These are phyloP conservation scores for Arion vulgaris DNA, from an alignment of 1,140 invertebrate genomes.

Conservation along the genomic window DNA sequence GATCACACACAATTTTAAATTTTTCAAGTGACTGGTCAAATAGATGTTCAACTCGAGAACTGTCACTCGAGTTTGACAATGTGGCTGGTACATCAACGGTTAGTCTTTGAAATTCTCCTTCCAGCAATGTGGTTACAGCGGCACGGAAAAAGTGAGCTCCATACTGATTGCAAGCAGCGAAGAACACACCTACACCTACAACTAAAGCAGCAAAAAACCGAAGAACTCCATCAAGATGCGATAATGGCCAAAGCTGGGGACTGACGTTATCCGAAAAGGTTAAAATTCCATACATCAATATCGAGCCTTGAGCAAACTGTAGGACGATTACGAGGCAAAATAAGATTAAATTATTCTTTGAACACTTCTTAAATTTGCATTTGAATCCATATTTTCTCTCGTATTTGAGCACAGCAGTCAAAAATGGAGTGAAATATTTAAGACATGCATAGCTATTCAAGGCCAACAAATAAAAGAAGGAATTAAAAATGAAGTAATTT, in stretches of 20 bases:
- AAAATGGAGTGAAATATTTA: neutral
- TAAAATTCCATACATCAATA: constrained; percentile 18
- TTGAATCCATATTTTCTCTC: constrained; percentile 16
- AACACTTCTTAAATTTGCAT: neutral
- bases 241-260: constrained; percentile 18
- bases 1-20: neutral
- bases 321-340: neutral
- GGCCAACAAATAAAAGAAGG: constrained; percentile 15
- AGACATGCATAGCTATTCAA: neutral
- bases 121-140: neutral
- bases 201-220: neutral
- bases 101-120: neutral
- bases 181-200: constrained; percentile 13
- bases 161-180: constrained; percentile 9
- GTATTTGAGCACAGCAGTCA: neutral
- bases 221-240: neutral
- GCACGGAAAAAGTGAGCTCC: constrained; percentile 11
- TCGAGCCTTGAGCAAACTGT: neutral
- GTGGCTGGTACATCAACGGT: neutral
- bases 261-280: neutral
- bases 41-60: neutral
- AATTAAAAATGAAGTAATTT: constrained; percentile 6
- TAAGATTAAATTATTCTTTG: neutral
- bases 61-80: neutral
- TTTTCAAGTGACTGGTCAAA: constrained; percentile 22